Percentiles rank a stretch among this genome's conserved stretches.
Conservation (phyloP, 1,140 invertebrate species). For the Aphidius gifuensis region DNA sequence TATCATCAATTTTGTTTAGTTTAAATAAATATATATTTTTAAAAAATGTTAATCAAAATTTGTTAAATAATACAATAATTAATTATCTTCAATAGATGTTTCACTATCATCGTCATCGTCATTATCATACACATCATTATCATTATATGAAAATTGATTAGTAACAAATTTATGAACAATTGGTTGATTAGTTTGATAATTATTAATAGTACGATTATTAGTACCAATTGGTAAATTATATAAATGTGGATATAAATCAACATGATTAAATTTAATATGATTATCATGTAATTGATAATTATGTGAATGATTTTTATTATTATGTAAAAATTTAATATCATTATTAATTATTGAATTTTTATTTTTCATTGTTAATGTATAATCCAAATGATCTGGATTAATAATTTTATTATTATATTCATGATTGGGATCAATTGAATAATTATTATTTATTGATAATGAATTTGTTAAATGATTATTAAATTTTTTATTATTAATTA, state of each 20-base stretch:
- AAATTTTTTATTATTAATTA: not conserved
- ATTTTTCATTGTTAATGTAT: slow-evolving; percentile 7
- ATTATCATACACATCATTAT: slow-evolving; percentile 8
- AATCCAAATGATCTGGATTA: slow-evolving; percentile 39
- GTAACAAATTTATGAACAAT: slow-evolving; percentile 17
- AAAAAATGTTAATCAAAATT: too few species aligned
- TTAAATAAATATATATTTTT: too few species aligned
- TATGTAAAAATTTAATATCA: not conserved
- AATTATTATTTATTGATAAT: slow-evolving; percentile 43
- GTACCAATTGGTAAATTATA: slow-evolving; percentile 45
- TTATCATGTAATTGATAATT: too few species aligned
- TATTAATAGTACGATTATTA: slow-evolving; percentile 46
- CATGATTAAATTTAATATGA: too few species aligned
- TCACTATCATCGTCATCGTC: slow-evolving; percentile 16
- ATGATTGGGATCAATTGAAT: slow-evolving; percentile 34
- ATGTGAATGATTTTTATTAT: not conserved
- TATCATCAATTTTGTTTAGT: too few species aligned
- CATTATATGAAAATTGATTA: slow-evolving; percentile 14
- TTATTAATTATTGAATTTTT: not conserved
- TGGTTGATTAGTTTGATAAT: slow-evolving; percentile 45
- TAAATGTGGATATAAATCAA: slow-evolving; percentile 46
- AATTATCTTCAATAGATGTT: slow-evolving; percentile 18
- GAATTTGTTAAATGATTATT: slow-evolving; percentile 30
- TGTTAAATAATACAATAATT: not conserved
- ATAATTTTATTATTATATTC: slow-evolving; percentile 43